Evolutionary conservation across 2,113 vertebrate genomes (phyloP).

Genomic region (Sisor rabdophorus): DNA sequence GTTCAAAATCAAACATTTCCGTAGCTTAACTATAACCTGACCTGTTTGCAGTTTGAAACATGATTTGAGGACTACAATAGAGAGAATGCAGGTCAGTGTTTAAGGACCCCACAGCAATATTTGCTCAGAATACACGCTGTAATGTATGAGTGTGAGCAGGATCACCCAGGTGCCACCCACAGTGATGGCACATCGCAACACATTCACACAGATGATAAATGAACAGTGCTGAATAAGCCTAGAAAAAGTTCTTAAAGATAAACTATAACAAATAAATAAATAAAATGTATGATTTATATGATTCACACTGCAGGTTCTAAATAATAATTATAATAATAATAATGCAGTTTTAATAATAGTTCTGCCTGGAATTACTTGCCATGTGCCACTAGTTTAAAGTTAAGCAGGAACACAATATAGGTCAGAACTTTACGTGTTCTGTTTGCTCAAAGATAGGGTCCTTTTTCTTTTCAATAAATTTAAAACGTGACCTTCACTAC

Average conservation of each 20-base stretch:
- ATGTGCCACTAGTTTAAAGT: conserved; percentile 9
- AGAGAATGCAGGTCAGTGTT: conserved; percentile 46
- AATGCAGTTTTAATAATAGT: neutral
- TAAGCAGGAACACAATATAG: conserved; percentile 27
- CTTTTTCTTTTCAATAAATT: conserved; percentile 58
- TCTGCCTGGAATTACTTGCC: neutral
- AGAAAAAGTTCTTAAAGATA: neutral
- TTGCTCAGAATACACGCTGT: conserved; percentile 48
- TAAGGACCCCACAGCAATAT: conserved; percentile 47
- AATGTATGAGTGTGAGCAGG: conserved; percentile 46
- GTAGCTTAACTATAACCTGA: conserved; percentile 37
- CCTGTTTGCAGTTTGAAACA: conserved; percentile 35
- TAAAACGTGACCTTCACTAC: conserved; percentile 69
- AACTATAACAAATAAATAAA: neutral
- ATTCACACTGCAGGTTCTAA: neutral
- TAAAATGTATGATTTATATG: neutral
- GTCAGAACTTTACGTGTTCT: conserved; percentile 27
- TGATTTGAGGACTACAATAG: conserved; percentile 33
- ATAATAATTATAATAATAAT: neutral
- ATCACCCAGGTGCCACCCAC: conserved; percentile 48
- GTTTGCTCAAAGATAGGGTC: conserved; percentile 29
- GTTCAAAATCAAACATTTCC: neutral
- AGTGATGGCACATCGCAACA: conserved; percentile 41
- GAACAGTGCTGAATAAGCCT: neutral
- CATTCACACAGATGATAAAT: conserved; percentile 23